Evolutionary conservation across 2,888 invertebrate species (phyloP).

Genomic region (Amphipyra tragopoginis): DNA sequence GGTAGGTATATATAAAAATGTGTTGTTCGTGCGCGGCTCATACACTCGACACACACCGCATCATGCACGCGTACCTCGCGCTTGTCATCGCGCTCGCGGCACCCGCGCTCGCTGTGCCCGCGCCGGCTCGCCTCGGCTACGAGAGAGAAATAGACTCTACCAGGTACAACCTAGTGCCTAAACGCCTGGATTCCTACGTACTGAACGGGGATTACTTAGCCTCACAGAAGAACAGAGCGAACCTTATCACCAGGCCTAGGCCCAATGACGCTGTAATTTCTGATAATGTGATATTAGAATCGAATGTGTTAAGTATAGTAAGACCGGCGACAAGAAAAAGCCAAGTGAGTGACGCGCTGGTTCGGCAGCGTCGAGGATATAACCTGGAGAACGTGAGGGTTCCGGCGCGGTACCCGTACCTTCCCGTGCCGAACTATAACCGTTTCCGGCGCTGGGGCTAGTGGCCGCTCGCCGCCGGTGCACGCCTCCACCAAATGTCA

Average conservation of each 20-base stretch:
- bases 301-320: slow-evolving; percentile 81
- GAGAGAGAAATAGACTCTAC: slow-evolving; percentile 83
- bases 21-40: slow-evolving; percentile 85
- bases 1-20: slow-evolving; percentile 86
- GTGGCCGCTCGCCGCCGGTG: slow-evolving; percentile 68
- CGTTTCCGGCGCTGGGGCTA: slow-evolving; percentile 87
- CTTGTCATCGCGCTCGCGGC: slow-evolving; percentile 77
- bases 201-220: slow-evolving; percentile 76
- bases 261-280: slow-evolving; percentile 80
- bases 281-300: slow-evolving; percentile 85
- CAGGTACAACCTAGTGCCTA: slow-evolving; percentile 78
- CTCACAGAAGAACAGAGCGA: slow-evolving; percentile 80
- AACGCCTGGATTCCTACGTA: slow-evolving; percentile 75
- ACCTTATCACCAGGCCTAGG: slow-evolving; percentile 79
- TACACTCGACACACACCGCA: slow-evolving; percentile 83
- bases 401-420: slow-evolving; percentile 85
- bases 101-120: slow-evolving; percentile 68
- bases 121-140: slow-evolving; percentile 80
- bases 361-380: slow-evolving; percentile 83
- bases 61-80: slow-evolving; percentile 86
- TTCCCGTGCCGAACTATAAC: slow-evolving; percentile 82
- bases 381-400: slow-evolving; percentile 87
- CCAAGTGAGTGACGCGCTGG: slow-evolving; percentile 71
- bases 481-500: slow-evolving; percentile 79
- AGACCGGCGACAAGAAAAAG: slow-evolving; percentile 72